A percentile compares a stretch with the other conserved stretches of the same genome.
Conservation (phyloP, 2,888 invertebrate genomes). For the Cephus runcator region DNA sequence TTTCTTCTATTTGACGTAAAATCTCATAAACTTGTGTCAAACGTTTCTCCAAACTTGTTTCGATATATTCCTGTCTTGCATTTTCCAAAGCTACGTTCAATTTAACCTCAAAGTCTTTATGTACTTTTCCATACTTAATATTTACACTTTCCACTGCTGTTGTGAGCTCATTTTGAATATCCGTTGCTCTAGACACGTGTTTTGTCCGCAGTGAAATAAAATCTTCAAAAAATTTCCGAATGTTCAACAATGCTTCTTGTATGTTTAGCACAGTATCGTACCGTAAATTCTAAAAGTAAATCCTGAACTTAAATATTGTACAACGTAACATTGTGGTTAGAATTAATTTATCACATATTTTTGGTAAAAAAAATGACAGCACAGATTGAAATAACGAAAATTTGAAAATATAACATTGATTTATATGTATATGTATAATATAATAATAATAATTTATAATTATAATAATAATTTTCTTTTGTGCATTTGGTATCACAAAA, state of each 20-base stretch:
- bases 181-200: slow-evolving; percentile 13
- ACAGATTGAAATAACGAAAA: neutral
- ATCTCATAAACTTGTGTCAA: slow-evolving; percentile 22
- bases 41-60: slow-evolving; percentile 28
- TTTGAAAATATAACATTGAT: neutral
- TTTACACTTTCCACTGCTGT: slow-evolving; percentile 16
- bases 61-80: slow-evolving; percentile 24
- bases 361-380: no score
- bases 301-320: neutral
- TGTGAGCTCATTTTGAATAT: slow-evolving; percentile 17
- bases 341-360: slow-evolving; percentile 4
- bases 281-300: slow-evolving; percentile 18
- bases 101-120: slow-evolving; percentile 21
- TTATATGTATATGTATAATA: no score
- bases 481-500: no score
- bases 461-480: no score
- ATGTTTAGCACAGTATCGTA: slow-evolving; percentile 5
- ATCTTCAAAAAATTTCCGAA: slow-evolving; percentile 17
- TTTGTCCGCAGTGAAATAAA: slow-evolving; percentile 19
- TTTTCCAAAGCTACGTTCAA: slow-evolving; percentile 4
- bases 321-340: neutral
- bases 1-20: slow-evolving; percentile 16
- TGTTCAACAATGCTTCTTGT: slow-evolving; percentile 6
- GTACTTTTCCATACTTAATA: slow-evolving; percentile 12
- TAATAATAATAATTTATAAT: no score